Percentiles rank a stretch among this genome's conserved stretches.
phyloP scores from a whole-genome alignment of 1,140 invertebrate genomes.

The Ladona fulva region DNA sequence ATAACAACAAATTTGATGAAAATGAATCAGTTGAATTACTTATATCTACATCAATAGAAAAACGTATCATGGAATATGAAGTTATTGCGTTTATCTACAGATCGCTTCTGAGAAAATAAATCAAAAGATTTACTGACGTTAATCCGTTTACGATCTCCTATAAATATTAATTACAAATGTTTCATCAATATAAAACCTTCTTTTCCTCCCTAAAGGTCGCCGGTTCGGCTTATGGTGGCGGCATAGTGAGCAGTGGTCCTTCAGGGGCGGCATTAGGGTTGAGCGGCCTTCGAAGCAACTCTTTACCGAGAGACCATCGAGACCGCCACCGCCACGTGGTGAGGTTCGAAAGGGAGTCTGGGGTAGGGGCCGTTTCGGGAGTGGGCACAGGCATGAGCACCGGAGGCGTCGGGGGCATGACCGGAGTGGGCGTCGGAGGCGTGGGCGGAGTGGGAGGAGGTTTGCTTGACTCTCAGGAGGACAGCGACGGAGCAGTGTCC shows the following conservation, averaged over 20 bases:
- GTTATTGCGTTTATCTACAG: no score
- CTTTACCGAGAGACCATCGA: conserved; percentile 21
- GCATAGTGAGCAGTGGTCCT: neutral
- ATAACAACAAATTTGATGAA: no score
- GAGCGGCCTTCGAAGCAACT: conserved; percentile 16
- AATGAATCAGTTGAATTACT: no score
- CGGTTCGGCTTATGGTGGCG: neutral
- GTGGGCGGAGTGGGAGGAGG: conserved; percentile 38
- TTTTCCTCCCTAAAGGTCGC: conserved; percentile 4
- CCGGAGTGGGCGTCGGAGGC: conserved; percentile 32
- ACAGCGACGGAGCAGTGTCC: conserved; percentile 70
- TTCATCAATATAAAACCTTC: no score
- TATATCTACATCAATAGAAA: no score
- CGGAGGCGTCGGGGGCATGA: conserved; percentile 54
- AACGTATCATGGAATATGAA: no score
- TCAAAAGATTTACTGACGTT: no score
- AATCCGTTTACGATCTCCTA: no score
- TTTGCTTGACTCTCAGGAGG: conserved; percentile 54
- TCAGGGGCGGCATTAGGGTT: neutral
- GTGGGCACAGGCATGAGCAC: conserved; percentile 37
- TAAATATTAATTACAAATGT: no score
- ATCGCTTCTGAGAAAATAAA: no score
- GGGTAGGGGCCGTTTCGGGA: conserved; percentile 27
- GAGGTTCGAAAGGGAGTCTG: conserved; percentile 23
- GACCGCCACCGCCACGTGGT: conserved; percentile 20